Evolutionary conservation across 2,888 invertebrate genomes (phyloP).

Genomic region (Amblyteles armatorius): DNA sequence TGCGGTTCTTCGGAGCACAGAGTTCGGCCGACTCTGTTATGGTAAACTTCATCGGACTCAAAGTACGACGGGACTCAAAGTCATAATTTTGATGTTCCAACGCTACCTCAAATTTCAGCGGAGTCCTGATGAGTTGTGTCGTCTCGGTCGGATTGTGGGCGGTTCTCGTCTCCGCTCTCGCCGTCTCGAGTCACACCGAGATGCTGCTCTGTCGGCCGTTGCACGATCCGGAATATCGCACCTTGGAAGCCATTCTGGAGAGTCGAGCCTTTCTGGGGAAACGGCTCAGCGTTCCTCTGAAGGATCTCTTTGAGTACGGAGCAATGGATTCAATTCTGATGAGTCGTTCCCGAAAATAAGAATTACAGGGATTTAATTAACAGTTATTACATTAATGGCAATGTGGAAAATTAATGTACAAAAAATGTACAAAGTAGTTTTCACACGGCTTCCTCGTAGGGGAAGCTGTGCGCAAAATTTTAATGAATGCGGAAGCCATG

Average conservation of each 20-base stretch:
- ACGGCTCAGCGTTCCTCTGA: conserved; percentile 86
- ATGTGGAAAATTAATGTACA: neutral
- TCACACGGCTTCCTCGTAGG: no score
- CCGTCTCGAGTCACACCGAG: conserved; percentile 89
- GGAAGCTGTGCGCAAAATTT: no score
- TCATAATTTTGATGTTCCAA: neutral
- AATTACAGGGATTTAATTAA: neutral
- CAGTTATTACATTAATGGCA: neutral
- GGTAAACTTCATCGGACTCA: conserved; percentile 72
- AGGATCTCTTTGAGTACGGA: conserved; percentile 86
- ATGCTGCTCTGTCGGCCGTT: conserved; percentile 90
- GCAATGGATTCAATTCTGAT: conserved; percentile 79
- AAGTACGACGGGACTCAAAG: neutral
- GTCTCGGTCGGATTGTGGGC: conserved; percentile 88
- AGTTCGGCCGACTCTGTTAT: conserved; percentile 79
- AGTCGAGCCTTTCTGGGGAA: conserved; percentile 80
- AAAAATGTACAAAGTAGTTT: no score
- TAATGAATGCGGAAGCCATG: no score
- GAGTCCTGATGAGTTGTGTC: conserved; percentile 87
- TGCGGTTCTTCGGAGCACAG: conserved; percentile 78
- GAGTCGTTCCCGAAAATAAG: neutral
- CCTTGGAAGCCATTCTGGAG: conserved; percentile 89
- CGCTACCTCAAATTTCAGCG: conserved; percentile 79
- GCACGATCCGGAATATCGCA: conserved; percentile 88
- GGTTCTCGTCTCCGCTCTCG: conserved; percentile 86